Evolutionary conservation across 2,113 vertebrate species (phyloP).

Genomic region (Callionymus lyra): DNA sequence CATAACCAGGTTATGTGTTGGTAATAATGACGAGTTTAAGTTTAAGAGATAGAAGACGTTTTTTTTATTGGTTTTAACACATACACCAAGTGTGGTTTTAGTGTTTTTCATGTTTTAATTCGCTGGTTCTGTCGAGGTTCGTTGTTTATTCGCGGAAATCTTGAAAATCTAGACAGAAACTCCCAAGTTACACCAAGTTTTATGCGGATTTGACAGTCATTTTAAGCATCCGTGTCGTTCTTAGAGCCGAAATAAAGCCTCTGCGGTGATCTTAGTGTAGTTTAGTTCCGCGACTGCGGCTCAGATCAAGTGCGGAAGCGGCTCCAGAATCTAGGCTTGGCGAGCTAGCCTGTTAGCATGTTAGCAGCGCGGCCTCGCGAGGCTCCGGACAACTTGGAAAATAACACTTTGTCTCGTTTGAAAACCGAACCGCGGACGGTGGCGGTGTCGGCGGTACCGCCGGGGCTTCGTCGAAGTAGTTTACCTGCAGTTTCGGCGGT

Average conservation of each 20-base stretch:
- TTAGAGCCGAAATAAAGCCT: background rate
- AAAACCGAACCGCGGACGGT: background rate
- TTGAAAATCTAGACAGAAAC: slow-evolving; percentile 6
- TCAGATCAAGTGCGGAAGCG: slow-evolving; percentile 40
- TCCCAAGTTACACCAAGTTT: slow-evolving; percentile 12
- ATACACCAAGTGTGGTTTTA: no score
- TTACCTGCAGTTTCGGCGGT: slow-evolving; percentile 54
- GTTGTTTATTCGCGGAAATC: slow-evolving; percentile 34
- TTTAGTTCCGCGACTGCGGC: slow-evolving; percentile 5
- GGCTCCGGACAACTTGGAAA: slow-evolving; percentile 38
- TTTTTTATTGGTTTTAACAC: no score
- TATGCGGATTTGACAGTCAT: background rate
- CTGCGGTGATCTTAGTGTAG: background rate
- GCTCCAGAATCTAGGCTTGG: slow-evolving; percentile 24
- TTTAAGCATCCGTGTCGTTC: rapidly evolving
- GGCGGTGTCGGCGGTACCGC: background rate
- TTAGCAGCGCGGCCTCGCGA: slow-evolving; percentile 25
- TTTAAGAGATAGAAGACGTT: no score
- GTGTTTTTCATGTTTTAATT: no score
- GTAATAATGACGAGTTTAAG: no score
- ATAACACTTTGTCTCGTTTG: background rate
- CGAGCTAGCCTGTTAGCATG: slow-evolving; percentile 24
- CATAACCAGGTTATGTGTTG: no score
- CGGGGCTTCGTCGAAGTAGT: slow-evolving; percentile 8
- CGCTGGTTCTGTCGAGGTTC: slow-evolving; percentile 20